phyloP scores from a whole-genome alignment of 92 coral and sea anemone genomes.

The Zoanthus solanderi region DNA sequence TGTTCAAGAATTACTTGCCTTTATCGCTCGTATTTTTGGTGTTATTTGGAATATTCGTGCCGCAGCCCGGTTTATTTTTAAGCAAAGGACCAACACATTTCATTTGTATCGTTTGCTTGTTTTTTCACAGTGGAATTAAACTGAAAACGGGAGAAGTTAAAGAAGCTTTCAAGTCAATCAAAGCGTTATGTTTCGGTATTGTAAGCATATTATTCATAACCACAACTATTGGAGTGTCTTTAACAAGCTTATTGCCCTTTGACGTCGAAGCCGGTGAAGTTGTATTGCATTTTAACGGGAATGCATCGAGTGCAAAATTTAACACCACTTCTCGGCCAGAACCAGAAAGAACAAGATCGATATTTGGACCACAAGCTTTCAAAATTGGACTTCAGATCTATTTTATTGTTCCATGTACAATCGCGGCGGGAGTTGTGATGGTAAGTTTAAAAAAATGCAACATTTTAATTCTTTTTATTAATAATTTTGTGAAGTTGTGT shows the following conservation, averaged over 20 bases:
- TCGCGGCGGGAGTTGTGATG: conserved; percentile 90
- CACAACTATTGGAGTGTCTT: conserved; percentile 81
- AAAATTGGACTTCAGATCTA: conserved; percentile 88
- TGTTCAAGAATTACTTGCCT: conserved; percentile 80
- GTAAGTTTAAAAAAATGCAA: conserved; percentile 54
- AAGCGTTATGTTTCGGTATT: conserved; percentile 82
- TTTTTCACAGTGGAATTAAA: conserved; percentile 91
- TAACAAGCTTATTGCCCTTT: conserved; percentile 85
- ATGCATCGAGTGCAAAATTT: conserved; percentile 29
- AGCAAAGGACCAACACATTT: conserved; percentile 84
- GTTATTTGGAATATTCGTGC: conserved; percentile 70
- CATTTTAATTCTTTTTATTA: too few relatives aligned
- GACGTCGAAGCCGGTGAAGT: conserved; percentile 23
- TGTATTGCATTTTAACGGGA: conserved; percentile 30
- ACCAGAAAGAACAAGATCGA: conserved; percentile 19
- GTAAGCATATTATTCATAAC: conserved; percentile 82
- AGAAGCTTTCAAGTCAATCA: conserved; percentile 79
- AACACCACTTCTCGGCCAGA: background rate
- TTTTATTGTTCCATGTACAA: conserved; percentile 94
- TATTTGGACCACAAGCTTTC: conserved; percentile 88
- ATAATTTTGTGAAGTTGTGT: background rate
- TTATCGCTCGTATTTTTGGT: conserved; percentile 68
- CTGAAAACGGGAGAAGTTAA: conserved; percentile 91
- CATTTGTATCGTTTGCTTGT: conserved; percentile 81
- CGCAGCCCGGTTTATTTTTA: conserved; percentile 80